Evolutionary conservation across 1,140 invertebrate genomes (phyloP).

Genomic region (Phymorhynchus buccinoides): DNA sequence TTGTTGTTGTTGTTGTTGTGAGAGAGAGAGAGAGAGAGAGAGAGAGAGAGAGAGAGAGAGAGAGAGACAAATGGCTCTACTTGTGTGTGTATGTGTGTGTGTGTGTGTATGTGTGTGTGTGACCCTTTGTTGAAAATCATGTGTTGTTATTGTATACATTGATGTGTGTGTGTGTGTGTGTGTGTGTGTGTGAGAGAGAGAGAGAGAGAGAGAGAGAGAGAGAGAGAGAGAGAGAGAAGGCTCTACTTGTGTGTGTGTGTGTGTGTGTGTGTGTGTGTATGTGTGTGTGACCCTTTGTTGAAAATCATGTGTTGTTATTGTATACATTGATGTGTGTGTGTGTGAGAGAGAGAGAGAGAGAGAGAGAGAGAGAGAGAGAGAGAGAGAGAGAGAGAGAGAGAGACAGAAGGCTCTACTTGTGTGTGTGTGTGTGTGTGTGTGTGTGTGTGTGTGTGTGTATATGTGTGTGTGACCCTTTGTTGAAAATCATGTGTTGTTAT

Average conservation of each 20-base stretch:
- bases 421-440: neutral
- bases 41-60: neutral
- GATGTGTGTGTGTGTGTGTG: neutral
- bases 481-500: neutral
- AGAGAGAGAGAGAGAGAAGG: no score
- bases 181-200: no score
- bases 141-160: neutral
- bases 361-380: no score
- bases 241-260: neutral
- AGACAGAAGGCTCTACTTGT: no score
- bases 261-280: neutral
- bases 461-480: neutral
- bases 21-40: neutral
- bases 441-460: neutral
- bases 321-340: neutral
- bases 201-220: no score
- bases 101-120: neutral
- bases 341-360: no score
- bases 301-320: neutral
- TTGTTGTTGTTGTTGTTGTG: neutral
- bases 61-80: neutral
- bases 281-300: neutral
- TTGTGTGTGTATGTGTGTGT: constrained; percentile 15
- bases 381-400: no score
- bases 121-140: neutral